Percentiles rank a stretch among this genome's conserved stretches.
Evolutionary conservation across 2,797 vertebrate genomes (phyloP).

Genomic region (Odontamblyopus lacepedii): DNA sequence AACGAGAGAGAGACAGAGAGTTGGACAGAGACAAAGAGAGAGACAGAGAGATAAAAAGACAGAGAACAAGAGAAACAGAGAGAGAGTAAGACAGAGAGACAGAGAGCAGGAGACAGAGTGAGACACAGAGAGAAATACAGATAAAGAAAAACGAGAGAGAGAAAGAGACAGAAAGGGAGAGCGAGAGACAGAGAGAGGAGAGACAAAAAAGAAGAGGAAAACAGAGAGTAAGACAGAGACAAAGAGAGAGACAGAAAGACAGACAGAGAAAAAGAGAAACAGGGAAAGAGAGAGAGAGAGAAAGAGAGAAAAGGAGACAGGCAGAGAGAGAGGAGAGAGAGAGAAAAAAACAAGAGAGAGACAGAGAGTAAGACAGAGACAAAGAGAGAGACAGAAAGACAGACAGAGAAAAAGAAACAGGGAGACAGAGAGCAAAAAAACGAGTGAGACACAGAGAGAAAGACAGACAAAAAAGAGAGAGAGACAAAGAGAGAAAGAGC

Average conservation of each 20-base stretch:
- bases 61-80: background rate
- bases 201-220: too few species aligned
- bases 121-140: background rate
- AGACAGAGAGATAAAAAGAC: background rate
- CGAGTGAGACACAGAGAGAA: background rate
- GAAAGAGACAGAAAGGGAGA: too few species aligned
- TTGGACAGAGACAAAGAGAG: background rate
- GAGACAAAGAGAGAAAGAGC: too few species aligned
- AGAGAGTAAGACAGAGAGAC: background rate
- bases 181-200: too few species aligned
- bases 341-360: constrained; percentile 8
- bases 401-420: background rate
- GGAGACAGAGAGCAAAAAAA: background rate
- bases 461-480: constrained; percentile 5
- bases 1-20: background rate
- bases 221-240: too few species aligned
- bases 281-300: background rate
- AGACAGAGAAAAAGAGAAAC: background rate
- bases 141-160: background rate
- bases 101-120: background rate
- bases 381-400: too few species aligned
- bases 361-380: background rate
- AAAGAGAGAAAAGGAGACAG: constrained; percentile 22
- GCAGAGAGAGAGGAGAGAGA: background rate
- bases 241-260: background rate